Conservation (phyloP, 2,113 vertebrate genomes). For the Pluvialis apricaria region DNA sequence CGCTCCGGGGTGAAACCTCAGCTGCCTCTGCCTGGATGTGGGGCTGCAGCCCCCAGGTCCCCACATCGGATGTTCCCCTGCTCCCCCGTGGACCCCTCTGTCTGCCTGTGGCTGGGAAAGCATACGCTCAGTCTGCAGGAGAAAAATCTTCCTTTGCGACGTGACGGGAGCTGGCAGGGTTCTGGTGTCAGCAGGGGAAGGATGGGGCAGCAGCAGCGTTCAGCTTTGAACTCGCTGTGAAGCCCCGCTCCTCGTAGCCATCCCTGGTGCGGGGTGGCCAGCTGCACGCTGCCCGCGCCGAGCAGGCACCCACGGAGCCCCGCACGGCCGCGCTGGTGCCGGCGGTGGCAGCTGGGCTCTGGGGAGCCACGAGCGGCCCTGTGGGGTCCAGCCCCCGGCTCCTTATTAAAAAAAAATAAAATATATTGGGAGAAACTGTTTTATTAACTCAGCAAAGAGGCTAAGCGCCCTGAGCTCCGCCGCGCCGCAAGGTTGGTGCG, state of each 20-base stretch:
- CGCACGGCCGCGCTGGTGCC: background rate
- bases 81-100: background rate
- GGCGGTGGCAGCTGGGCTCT: no score
- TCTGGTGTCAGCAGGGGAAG: background rate
- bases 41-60: background rate
- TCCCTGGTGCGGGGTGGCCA: background rate
- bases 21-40: background rate
- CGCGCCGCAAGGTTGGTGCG: background rate
- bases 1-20: background rate
- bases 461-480: background rate
- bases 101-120: background rate
- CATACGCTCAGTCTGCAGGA: fast-evolving
- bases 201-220: background rate
- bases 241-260: background rate
- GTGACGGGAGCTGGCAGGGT: background rate
- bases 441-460: background rate
- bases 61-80: background rate
- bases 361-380: fast-evolving
- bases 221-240: background rate
- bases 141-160: background rate
- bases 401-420: background rate
- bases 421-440: background rate
- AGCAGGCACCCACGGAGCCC: background rate
- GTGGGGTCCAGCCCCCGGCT: background rate
- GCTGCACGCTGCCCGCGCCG: fast-evolving